These are phyloP conservation scores for Theonella swinhoei DNA, from an alignment of 37 sponge, comb jelly and placozoan genomes.

Conservation along the genomic window DNA sequence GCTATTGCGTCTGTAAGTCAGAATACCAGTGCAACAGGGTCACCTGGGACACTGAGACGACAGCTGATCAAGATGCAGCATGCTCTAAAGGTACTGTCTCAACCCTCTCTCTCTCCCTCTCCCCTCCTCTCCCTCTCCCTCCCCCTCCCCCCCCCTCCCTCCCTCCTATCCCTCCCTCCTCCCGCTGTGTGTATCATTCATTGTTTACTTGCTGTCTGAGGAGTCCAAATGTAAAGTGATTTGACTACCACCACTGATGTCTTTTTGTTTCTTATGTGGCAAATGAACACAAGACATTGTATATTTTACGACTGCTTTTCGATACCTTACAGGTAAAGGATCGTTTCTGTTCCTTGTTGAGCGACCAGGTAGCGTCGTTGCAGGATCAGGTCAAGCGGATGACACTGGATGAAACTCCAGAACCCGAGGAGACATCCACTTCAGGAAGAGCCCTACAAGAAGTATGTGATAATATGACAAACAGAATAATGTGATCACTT, in stretches of 20 bases:
- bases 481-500: too few species aligned
- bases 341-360: constrained; percentile 50
- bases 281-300: too few species aligned
- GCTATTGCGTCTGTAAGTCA: not conserved
- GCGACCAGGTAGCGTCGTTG: constrained; percentile 47
- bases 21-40: constrained; percentile 6
- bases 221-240: too few species aligned
- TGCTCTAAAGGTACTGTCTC: constrained; percentile 22
- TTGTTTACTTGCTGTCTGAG: too few species aligned
- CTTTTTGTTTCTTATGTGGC: too few species aligned
- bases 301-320: too few species aligned
- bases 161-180: not conserved
- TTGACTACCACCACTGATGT: too few species aligned
- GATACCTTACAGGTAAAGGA: constrained; percentile 47
- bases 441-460: too few species aligned
- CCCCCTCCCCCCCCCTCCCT: not conserved
- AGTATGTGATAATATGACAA: too few species aligned
- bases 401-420: not conserved
- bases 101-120: not conserved
- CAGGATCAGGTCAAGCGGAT: constrained; percentile 14
- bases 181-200: too few species aligned
- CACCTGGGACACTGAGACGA: constrained; percentile 32
- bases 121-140: not conserved
- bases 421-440: too few species aligned
- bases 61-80: constrained; percentile 52